These are phyloP conservation scores for Shargacucullia verbasci DNA, from an alignment of 2,888 invertebrate species.

Conservation along the genomic window DNA sequence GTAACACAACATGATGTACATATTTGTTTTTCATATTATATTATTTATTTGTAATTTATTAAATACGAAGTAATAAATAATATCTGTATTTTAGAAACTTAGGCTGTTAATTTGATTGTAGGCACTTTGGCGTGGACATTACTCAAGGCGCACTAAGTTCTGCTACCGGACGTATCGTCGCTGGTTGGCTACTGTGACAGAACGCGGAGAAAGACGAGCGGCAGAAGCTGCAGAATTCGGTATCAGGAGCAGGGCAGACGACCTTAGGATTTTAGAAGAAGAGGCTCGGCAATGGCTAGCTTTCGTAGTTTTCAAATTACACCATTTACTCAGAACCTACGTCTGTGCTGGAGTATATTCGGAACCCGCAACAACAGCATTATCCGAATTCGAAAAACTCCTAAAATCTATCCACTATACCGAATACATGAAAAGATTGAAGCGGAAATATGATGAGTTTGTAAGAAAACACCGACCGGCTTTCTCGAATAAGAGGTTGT, in stretches of 20 bases:
- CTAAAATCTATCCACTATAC: constrained; percentile 81
- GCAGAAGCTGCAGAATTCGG: constrained; percentile 82
- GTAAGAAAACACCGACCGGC: constrained; percentile 80
- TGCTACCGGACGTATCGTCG: constrained; percentile 80
- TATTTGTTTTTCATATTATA: too few species aligned
- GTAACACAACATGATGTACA: too few species aligned
- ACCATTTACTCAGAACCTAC: constrained; percentile 80
- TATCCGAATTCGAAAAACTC: constrained; percentile 81
- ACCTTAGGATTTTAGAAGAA: constrained; percentile 79
- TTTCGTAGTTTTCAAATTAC: constrained; percentile 83
- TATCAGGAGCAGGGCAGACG: constrained; percentile 79
- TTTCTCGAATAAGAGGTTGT: constrained; percentile 81
- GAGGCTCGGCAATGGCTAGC: constrained; percentile 84
- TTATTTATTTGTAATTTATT: too few species aligned
- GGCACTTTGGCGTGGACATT: constrained; percentile 82
- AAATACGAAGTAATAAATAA: too few species aligned
- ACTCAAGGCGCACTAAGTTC: constrained; percentile 79
- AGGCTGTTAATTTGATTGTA: constrained; percentile 20
- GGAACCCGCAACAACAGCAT: constrained; percentile 69
- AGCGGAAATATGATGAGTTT: constrained; percentile 81
- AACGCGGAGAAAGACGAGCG: constrained; percentile 76
- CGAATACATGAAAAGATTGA: constrained; percentile 81
- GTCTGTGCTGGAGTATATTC: constrained; percentile 81
- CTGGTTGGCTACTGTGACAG: constrained; percentile 78
- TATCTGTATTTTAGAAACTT: too few species aligned